Evolutionary conservation across 2,888 invertebrate genomes (phyloP).

Genomic region (Macroteleia sp.): DNA sequence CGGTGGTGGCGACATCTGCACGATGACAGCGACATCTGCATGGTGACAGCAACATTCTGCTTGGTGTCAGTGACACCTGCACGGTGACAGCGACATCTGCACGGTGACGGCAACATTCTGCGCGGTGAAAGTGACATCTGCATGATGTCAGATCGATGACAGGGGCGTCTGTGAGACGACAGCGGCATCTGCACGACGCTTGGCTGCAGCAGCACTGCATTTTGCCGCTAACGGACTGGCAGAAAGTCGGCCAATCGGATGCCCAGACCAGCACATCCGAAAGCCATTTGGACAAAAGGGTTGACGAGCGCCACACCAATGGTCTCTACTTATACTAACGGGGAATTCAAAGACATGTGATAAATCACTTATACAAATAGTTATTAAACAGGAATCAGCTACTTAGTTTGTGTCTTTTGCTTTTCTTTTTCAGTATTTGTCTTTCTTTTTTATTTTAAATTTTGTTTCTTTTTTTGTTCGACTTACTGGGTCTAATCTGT

Average conservation of each 20-base stretch:
- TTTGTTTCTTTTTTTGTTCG: too few relatives aligned
- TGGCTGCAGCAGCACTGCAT: constrained; percentile 27
- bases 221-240: constrained; percentile 69
- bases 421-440: constrained; percentile 21
- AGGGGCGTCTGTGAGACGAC: not conserved
- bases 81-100: too few relatives aligned
- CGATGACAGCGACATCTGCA: too few relatives aligned
- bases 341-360: constrained; percentile 84
- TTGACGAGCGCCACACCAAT: constrained; percentile 82
- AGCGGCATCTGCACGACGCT: constrained; percentile 9
- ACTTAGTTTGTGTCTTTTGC: constrained; percentile 38
- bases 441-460: constrained; percentile 20
- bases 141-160: not conserved
- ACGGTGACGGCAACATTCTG: not conserved
- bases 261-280: constrained; percentile 82
- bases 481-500: constrained; percentile 49
- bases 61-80: too few relatives aligned
- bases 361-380: constrained; percentile 69
- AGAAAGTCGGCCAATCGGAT: constrained; percentile 83
- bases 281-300: constrained; percentile 84
- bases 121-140: not conserved
- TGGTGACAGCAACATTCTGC: too few relatives aligned
- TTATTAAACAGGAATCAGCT: constrained; percentile 51
- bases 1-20: too few relatives aligned
- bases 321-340: constrained; percentile 84